Evolutionary conservation across 1,140 invertebrate genomes (phyloP).

Genomic region (Solenopsis invicta): DNA sequence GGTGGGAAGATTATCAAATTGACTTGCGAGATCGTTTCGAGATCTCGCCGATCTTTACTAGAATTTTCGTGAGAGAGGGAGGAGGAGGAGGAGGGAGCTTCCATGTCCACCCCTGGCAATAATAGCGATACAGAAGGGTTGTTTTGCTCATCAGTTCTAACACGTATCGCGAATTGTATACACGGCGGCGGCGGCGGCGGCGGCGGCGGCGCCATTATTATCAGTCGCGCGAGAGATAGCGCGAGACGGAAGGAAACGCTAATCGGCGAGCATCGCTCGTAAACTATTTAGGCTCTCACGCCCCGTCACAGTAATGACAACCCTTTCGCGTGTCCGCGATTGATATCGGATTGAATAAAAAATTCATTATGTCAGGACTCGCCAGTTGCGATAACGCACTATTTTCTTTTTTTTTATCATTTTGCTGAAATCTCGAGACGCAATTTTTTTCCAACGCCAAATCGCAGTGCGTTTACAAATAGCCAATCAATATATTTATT

Average conservation of each 20-base stretch:
- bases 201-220: conserved; percentile 53
- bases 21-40: background rate
- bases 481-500: background rate
- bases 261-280: conserved; percentile 62
- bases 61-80: background rate
- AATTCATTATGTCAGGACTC: conserved; percentile 46
- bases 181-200: conserved; percentile 33
- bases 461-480: background rate
- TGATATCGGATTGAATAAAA: conserved; percentile 52
- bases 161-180: conserved; percentile 52
- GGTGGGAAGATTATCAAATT: background rate
- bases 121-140: background rate
- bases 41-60: background rate
- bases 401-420: conserved; percentile 17
- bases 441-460: background rate
- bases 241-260: conserved; percentile 60
- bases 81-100: background rate
- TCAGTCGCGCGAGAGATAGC: conserved; percentile 60
- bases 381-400: background rate
- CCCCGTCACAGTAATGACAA: conserved; percentile 54
- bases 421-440: conserved; percentile 21
- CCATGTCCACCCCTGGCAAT: conserved; percentile 20
- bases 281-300: conserved; percentile 57
- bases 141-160: conserved; percentile 53
- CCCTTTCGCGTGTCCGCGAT: conserved; percentile 51